Evolutionary conservation across 2,888 invertebrate species (phyloP).

Genomic region (Chironomus riparius): DNA sequence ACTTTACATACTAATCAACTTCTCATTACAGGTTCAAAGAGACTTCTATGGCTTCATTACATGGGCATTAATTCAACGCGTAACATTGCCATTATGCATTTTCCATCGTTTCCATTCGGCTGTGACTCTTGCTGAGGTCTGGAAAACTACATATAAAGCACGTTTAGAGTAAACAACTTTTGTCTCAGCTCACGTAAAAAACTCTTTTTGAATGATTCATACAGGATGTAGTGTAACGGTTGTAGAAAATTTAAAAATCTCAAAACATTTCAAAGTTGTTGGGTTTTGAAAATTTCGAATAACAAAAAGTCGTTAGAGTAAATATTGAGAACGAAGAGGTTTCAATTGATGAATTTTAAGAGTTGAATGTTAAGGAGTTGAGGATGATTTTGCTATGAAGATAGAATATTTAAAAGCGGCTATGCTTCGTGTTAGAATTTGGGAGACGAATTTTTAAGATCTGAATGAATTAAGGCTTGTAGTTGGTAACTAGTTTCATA

Average conservation of each 20-base stretch:
- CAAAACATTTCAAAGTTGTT: neutral
- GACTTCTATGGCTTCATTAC: constrained; percentile 88
- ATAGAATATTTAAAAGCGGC: too few species aligned
- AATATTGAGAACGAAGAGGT: neutral
- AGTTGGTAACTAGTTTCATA: too few species aligned
- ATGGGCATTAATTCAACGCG: constrained; percentile 87
- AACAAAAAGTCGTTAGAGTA: neutral
- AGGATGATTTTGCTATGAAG: too few species aligned
- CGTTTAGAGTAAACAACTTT: constrained; percentile 63
- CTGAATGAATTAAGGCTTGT: too few species aligned
- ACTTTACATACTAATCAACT: neutral
- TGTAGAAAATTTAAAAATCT: neutral
- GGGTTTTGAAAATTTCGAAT: neutral
- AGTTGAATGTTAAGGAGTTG: too few species aligned
- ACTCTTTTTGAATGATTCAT: neutral
- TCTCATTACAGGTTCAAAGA: constrained; percentile 55
- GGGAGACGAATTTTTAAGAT: too few species aligned
- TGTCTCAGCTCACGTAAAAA: neutral
- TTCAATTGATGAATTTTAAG: too few species aligned
- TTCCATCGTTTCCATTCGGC: constrained; percentile 95
- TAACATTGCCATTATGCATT: constrained; percentile 88
- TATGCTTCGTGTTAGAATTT: too few species aligned
- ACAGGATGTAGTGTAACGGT: neutral
- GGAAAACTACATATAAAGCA: constrained; percentile 92
- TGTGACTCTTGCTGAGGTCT: constrained; percentile 88